Percentiles rank a stretch among this genome's conserved stretches.
Conservation (phyloP, 2,113 vertebrate species). For the Myrmecophaga tridactyla region DNA sequence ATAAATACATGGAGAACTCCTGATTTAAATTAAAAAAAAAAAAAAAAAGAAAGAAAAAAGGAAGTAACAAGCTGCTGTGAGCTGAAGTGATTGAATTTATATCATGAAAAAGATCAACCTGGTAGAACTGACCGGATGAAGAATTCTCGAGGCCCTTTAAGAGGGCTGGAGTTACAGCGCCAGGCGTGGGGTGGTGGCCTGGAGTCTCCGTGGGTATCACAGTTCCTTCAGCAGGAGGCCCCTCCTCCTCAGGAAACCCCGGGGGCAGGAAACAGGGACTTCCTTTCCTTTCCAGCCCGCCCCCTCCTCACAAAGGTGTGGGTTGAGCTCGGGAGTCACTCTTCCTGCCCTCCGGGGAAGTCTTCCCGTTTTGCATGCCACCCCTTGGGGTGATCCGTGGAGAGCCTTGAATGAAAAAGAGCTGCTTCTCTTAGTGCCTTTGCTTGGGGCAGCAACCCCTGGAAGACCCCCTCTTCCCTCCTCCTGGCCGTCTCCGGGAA, state of each 20-base stretch:
- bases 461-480: background rate
- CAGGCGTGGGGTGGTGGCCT: too few relatives aligned
- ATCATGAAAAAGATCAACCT: background rate
- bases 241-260: background rate
- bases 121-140: background rate
- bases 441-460: background rate
- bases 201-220: background rate
- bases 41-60: background rate
- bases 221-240: background rate
- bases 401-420: background rate
- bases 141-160: background rate
- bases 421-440: background rate
- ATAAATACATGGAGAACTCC: background rate
- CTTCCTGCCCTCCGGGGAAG: rapidly evolving
- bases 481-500: background rate
- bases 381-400: background rate
- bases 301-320: background rate
- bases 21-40: background rate
- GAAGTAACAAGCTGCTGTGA: background rate
- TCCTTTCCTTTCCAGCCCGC: background rate
- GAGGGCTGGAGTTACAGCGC: background rate
- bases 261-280: background rate
- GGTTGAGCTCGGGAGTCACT: background rate
- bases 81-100: background rate
- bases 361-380: background rate